Conservation (phyloP, 2,888 invertebrate species). For the Scaptomyza flava region DNA sequence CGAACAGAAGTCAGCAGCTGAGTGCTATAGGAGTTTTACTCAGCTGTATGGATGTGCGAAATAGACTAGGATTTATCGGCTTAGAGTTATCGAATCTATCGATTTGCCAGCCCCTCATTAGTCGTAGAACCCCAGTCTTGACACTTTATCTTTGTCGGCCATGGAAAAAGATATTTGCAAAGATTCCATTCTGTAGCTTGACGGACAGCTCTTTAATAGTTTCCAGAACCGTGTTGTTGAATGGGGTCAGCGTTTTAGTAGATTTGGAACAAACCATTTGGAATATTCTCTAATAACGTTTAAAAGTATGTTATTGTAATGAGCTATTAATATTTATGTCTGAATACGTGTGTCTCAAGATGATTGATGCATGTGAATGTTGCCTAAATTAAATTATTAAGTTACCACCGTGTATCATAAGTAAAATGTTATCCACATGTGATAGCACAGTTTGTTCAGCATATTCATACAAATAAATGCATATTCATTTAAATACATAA, state of each 20-base stretch:
- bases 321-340: neutral
- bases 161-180: too few species aligned
- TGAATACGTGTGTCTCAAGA: too few species aligned
- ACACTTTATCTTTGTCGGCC: too few species aligned
- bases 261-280: neutral
- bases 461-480: neutral
- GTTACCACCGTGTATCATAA: conserved; percentile 14
- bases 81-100: too few species aligned
- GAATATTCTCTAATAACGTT: neutral
- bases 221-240: neutral
- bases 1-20: too few species aligned
- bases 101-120: too few species aligned
- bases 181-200: too few species aligned
- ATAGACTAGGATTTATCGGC: too few species aligned
- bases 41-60: too few species aligned
- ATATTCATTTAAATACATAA: neutral
- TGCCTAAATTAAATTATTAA: conserved; percentile 6
- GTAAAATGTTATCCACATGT: conserved; percentile 25
- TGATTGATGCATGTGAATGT: conserved; percentile 1
- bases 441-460: conserved; percentile 28
- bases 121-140: too few species aligned
- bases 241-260: conserved; percentile 1
- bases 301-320: too few species aligned
- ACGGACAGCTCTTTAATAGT: neutral
- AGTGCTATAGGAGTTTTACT: too few species aligned